phyloP scores from a whole-genome alignment of 2,888 invertebrate genomes.

The Aphrophora alni region DNA sequence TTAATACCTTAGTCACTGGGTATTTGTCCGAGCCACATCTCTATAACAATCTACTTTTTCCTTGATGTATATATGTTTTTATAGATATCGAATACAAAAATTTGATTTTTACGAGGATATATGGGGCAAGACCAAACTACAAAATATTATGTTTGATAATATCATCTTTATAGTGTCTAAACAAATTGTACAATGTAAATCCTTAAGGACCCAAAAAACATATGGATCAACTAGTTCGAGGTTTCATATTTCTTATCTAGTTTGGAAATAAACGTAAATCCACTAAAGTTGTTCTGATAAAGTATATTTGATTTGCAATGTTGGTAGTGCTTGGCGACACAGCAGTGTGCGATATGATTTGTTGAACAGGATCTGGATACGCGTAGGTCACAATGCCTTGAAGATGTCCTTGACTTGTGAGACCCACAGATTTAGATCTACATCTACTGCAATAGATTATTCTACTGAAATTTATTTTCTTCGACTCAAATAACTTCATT shows the following conservation, averaged over 20 bases:
- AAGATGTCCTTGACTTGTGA: neutral
- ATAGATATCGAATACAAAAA: too few relatives aligned
- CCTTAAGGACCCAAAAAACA: too few relatives aligned
- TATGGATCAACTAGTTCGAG: too few relatives aligned
- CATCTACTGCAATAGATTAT: neutral
- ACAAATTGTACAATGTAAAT: too few relatives aligned
- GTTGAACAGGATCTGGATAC: neutral
- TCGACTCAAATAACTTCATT: neutral
- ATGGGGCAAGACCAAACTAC: too few relatives aligned
- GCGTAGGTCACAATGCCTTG: neutral
- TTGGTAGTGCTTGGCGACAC: neutral
- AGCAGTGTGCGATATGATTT: neutral
- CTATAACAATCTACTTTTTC: too few relatives aligned
- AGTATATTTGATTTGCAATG: neutral
- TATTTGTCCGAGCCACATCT: too few relatives aligned
- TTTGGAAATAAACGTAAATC: neutral
- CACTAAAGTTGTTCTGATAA: neutral
- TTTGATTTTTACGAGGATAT: too few relatives aligned
- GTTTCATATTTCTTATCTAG: neutral
- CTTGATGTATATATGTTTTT: too few relatives aligned
- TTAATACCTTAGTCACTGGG: too few relatives aligned
- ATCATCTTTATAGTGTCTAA: too few relatives aligned
- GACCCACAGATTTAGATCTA: neutral
- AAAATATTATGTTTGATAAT: too few relatives aligned
- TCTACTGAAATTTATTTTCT: neutral